Conservation (phyloP, 1,140 invertebrate genomes). For the Sminthurides bifidus region DNA sequence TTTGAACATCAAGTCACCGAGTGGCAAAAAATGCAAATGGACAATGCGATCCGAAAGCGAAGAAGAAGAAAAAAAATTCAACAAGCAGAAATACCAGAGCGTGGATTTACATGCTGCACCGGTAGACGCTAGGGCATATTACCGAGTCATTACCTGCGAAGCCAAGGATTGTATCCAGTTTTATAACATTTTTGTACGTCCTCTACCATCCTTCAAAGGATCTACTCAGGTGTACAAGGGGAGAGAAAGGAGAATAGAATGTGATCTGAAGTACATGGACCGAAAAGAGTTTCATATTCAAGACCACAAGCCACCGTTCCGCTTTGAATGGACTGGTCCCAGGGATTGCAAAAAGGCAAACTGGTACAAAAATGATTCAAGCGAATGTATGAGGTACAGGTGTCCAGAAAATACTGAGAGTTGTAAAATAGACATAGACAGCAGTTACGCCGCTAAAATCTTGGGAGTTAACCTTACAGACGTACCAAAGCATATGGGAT, state of each 20-base stretch:
- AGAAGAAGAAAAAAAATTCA: background rate
- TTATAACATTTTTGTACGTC: background rate
- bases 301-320: background rate
- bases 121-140: background rate
- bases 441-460: no score
- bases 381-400: background rate
- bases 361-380: background rate
- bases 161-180: background rate
- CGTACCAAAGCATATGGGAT: no score
- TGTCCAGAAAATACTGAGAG: background rate
- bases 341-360: background rate
- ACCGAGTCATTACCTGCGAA: background rate
- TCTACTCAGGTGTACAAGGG: background rate
- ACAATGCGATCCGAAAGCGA: background rate
- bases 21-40: background rate
- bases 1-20: background rate
- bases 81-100: background rate
- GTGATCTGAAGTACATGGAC: background rate
- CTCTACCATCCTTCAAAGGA: background rate
- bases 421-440: no score
- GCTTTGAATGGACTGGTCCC: background rate
- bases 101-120: background rate
- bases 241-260: background rate
- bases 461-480: no score
- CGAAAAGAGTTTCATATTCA: background rate